Percentiles rank a stretch among this genome's conserved stretches.
Conservation (phyloP, 2,113 vertebrate species). For the Ondatra zibethicus region DNA sequence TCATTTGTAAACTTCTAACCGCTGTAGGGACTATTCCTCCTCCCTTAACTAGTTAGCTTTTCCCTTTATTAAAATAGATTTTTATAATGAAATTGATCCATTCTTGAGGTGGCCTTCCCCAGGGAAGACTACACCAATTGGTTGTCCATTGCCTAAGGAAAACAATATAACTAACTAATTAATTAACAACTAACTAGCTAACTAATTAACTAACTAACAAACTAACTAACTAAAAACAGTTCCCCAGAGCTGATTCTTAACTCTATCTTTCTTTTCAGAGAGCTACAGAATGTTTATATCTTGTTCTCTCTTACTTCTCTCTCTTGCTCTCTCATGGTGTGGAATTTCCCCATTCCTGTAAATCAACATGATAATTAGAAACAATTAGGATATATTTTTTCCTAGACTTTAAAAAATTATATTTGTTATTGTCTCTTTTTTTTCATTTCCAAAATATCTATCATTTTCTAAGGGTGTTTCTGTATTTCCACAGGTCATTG, state of each 20-base stretch:
- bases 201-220: no score
- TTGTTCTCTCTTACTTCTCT: neutral
- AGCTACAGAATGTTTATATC: neutral
- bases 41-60: neutral
- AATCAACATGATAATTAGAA: neutral
- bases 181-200: no score
- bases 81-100: neutral
- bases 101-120: neutral
- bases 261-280: neutral
- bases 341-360: neutral
- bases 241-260: neutral
- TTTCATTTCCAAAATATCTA: neutral
- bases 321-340: neutral
- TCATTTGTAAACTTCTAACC: neutral
- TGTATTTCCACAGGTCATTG: neutral
- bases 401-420: neutral
- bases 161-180: neutral
- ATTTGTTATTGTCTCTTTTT: neutral
- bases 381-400: neutral
- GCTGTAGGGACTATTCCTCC: neutral
- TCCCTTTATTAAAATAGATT: neutral
- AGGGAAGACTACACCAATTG: neutral
- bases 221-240: neutral
- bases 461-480: neutral
- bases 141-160: neutral